phyloP scores from a whole-genome alignment of 1,140 invertebrate species.

The Hyphantria cunea region DNA sequence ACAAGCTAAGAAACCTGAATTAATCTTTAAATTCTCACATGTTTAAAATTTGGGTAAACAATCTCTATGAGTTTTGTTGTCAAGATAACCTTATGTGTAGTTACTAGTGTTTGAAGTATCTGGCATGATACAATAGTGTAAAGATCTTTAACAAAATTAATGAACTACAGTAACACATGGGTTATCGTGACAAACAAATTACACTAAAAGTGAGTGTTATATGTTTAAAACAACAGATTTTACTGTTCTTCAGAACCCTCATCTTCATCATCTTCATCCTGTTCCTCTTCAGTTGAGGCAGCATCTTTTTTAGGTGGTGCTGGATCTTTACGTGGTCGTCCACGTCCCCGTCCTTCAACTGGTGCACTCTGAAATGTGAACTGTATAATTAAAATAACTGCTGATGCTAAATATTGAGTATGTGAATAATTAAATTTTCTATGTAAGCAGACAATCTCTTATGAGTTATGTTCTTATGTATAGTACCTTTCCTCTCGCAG shows the following conservation, averaged over 20 bases:
- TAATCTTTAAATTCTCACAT: conserved; percentile 57
- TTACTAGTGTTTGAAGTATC: conserved; percentile 38
- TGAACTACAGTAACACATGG: conserved; percentile 39
- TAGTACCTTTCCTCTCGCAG: conserved; percentile 75
- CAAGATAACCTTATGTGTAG: conserved; percentile 64
- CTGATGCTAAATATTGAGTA: not conserved
- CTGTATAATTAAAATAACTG: not conserved
- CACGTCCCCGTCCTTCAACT: conserved; percentile 74
- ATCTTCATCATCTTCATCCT: conserved; percentile 79
- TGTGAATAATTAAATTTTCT: not conserved
- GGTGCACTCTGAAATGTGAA: conserved; percentile 50
- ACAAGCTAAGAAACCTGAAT: conserved; percentile 49
- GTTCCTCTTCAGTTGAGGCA: conserved; percentile 76
- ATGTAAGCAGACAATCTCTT: too few species aligned
- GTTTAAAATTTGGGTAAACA: conserved; percentile 68
- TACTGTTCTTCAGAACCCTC: conserved; percentile 78
- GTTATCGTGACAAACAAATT: conserved; percentile 77
- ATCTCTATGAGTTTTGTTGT: conserved; percentile 70
- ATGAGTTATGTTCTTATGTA: too few species aligned
- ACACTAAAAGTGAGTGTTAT: conserved; percentile 71
- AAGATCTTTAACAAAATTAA: conserved; percentile 53
- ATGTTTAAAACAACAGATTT: conserved; percentile 51
- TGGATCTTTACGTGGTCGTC: conserved; percentile 76
- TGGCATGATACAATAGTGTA: conserved; percentile 47
- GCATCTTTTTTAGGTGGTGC: conserved; percentile 76